These are phyloP conservation scores for Notiomystis cincta DNA, from an alignment of 2,113 vertebrate genomes.

Conservation along the genomic window DNA sequence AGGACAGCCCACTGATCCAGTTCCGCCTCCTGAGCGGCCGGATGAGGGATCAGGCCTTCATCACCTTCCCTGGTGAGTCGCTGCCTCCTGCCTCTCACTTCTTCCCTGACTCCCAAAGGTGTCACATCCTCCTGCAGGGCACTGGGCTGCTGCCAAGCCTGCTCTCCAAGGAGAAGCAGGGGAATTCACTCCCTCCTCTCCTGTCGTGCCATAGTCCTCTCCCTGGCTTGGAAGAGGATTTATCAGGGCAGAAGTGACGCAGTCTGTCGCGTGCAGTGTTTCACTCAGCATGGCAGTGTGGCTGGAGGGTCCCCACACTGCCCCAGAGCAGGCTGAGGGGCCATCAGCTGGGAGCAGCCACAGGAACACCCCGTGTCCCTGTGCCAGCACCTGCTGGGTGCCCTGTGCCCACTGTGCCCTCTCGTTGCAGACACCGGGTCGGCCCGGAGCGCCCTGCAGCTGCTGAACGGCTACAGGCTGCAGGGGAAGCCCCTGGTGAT, in stretches of 20 bases:
- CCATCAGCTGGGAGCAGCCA: not conserved
- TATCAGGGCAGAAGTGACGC: not conserved
- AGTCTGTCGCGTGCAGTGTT: rapidly evolving
- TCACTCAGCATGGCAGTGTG: not conserved
- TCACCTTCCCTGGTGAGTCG: slow-evolving; percentile 85
- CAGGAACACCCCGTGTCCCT: not conserved
- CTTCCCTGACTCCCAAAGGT: not conserved
- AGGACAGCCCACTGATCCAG: slow-evolving; percentile 63
- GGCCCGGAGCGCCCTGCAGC: slow-evolving; percentile 76
- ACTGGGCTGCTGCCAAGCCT: not conserved
- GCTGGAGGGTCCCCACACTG: not conserved
- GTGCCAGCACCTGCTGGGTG: not conserved
- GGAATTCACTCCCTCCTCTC: not conserved
- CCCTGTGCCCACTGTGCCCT: not conserved
- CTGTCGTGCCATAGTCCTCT: rapidly evolving
- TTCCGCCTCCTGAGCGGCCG: slow-evolving; percentile 88
- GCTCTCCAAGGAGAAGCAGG: not conserved
- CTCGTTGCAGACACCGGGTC: slow-evolving; percentile 73
- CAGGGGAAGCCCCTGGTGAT: slow-evolving; percentile 87
- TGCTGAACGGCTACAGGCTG: slow-evolving; percentile 85
- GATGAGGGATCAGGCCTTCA: slow-evolving; percentile 91
- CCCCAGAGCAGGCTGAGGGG: not conserved
- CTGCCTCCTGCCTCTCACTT: not conserved
- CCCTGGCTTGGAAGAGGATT: not conserved
- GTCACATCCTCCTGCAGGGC: not conserved